Conservation (phyloP, 2,797 vertebrate species). For the Pipistrellus nathusii region DNA sequence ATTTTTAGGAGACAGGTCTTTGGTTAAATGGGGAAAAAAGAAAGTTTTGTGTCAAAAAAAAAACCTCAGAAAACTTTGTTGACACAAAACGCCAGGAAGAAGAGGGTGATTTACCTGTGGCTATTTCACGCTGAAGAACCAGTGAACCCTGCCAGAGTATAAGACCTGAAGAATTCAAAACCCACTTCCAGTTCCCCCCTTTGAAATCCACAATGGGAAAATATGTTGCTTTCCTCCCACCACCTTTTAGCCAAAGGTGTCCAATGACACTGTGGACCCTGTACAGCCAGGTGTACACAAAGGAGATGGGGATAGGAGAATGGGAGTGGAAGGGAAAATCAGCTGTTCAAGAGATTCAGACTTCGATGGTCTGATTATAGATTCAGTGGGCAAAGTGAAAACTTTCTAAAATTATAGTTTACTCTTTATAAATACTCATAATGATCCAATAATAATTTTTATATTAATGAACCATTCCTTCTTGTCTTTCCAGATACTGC, state of each 20-base stretch:
- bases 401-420: neutral
- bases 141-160: neutral
- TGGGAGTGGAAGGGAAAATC: neutral
- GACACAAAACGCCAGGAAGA: neutral
- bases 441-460: conserved; percentile 55
- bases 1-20: neutral
- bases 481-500: conserved; percentile 3
- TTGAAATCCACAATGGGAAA: neutral
- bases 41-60: neutral
- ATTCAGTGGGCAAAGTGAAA: neutral
- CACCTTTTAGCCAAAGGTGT: neutral
- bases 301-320: neutral
- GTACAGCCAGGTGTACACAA: neutral
- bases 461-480: conserved; percentile 12
- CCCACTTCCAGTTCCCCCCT: neutral
- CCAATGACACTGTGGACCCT: neutral
- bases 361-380: neutral
- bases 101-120: neutral
- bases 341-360: neutral
- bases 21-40: neutral
- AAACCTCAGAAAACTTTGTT: neutral
- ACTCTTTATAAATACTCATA: neutral
- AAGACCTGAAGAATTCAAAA: neutral
- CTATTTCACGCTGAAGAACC: neutral
- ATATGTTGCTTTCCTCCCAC: neutral